Evolutionary conservation across 2,113 vertebrate species (phyloP).

Genomic region (Stegostoma tigrinum): DNA sequence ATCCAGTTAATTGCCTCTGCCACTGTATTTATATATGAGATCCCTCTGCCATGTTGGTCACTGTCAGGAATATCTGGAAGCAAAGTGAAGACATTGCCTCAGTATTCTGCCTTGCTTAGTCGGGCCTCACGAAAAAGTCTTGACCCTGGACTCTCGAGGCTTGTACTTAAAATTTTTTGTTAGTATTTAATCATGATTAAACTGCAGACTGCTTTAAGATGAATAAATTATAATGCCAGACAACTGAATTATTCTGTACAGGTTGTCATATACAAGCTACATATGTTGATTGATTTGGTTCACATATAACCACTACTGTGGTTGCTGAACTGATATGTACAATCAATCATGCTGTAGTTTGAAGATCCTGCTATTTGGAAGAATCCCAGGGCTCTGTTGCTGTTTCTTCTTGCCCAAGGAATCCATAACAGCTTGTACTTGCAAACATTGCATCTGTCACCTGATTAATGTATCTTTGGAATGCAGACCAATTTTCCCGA

Average conservation of each 20-base stretch:
- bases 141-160: too few species aligned
- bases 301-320: background rate
- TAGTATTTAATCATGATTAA: background rate
- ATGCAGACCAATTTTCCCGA: background rate
- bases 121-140: too few species aligned
- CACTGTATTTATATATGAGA: too few species aligned
- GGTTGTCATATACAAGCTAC: background rate
- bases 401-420: background rate
- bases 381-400: background rate
- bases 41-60: too few species aligned
- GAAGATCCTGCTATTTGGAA: background rate
- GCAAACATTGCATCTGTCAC: background rate
- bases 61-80: too few species aligned
- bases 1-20: too few species aligned
- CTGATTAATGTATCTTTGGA: background rate
- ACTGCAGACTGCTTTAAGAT: background rate
- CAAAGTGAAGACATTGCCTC: too few species aligned
- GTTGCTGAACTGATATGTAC: background rate
- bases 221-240: background rate
- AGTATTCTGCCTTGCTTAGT: too few species aligned
- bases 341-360: background rate
- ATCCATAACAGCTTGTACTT: constrained; percentile 8
- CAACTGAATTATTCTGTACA: background rate
- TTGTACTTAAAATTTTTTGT: background rate
- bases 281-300: background rate